These are phyloP conservation scores for Vireo altiloquus DNA, from an alignment of 2,113 vertebrate species.

Conservation along the genomic window DNA sequence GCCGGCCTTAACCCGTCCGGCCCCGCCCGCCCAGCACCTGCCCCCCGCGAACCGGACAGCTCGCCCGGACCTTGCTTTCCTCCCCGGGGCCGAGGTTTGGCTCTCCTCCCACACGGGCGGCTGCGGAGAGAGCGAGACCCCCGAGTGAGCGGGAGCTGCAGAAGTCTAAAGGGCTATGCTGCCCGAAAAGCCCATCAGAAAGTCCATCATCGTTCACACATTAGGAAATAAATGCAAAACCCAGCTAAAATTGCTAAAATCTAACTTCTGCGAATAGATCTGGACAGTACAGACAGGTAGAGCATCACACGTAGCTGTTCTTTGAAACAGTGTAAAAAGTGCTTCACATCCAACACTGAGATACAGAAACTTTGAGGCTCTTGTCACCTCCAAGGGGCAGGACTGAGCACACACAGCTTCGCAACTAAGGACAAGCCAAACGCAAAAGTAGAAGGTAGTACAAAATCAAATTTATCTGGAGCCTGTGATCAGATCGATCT, in stretches of 20 bases:
- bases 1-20: too few species aligned
- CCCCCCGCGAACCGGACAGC: not conserved
- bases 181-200: not conserved
- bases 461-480: not conserved
- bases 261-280: not conserved
- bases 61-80: rapidly evolving
- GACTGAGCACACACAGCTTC: not conserved
- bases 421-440: not conserved
- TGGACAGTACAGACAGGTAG: too few species aligned
- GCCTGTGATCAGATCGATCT: not conserved
- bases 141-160: rapidly evolving
- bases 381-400: rapidly evolving
- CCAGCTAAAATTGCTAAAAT: rapidly evolving
- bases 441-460: rapidly evolving
- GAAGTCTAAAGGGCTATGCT: rapidly evolving
- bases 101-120: rapidly evolving
- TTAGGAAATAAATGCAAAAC: not conserved
- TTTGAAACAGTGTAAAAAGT: rapidly evolving
- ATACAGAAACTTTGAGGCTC: not conserved
- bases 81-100: rapidly evolving
- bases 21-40: not conserved
- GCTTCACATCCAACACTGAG: rapidly evolving
- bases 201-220: rapidly evolving
- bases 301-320: rapidly evolving
- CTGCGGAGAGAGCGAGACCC: rapidly evolving